phyloP scores from a whole-genome alignment of 2,797 vertebrate genomes.

The Sylvilagus floridanus region DNA sequence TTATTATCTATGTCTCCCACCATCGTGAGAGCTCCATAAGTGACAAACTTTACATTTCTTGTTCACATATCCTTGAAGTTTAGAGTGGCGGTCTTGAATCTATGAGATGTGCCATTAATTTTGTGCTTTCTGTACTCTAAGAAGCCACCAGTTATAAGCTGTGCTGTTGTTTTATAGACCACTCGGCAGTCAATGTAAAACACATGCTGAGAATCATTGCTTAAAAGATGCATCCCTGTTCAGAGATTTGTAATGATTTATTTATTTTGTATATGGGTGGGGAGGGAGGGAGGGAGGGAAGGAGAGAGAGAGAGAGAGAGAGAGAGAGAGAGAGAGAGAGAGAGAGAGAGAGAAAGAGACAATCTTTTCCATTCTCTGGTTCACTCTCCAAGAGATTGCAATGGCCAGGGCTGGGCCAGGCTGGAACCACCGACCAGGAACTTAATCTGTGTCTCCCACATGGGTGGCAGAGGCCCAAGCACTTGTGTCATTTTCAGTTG shows the following conservation, averaged over 20 bases:
- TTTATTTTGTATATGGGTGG: too few species aligned
- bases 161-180: neutral
- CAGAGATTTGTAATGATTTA: neutral
- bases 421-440: too few species aligned
- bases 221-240: slow-evolving; percentile 33
- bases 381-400: too few species aligned
- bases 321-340: too few species aligned
- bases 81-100: neutral
- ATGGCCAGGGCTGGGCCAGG: too few species aligned
- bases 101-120: neutral
- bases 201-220: neutral
- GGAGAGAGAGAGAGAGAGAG: too few species aligned
- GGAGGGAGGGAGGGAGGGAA: too few species aligned
- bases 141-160: neutral
- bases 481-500: too few species aligned
- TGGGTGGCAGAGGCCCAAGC: too few species aligned
- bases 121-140: neutral
- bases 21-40: neutral
- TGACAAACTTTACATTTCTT: neutral
- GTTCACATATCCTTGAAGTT: neutral
- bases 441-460: too few species aligned
- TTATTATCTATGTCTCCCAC: neutral
- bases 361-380: too few species aligned
- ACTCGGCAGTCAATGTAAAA: neutral
- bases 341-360: too few species aligned